Conservation (phyloP, 1,140 invertebrate species). For the Papilio xuthus region DNA sequence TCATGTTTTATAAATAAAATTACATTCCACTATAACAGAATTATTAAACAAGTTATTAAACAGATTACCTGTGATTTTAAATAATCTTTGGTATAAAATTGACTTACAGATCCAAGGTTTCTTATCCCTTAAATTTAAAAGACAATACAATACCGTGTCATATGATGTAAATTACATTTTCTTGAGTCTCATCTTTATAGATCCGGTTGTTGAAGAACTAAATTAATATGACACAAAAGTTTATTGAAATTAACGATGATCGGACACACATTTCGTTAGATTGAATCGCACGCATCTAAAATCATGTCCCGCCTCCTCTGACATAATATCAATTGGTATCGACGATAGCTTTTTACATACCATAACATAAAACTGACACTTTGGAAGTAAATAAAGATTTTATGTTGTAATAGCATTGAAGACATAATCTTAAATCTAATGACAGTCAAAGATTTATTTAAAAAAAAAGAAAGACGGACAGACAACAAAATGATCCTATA, state of each 20-base stretch:
- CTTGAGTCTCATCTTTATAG: constrained; percentile 14
- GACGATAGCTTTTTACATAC: constrained; percentile 31
- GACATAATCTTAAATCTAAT: neutral
- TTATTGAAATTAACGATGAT: constrained; percentile 32
- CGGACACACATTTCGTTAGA: constrained; percentile 32
- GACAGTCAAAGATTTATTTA: neutral
- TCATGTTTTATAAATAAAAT: constrained; percentile 1
- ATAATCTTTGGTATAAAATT: neutral
- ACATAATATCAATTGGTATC: constrained; percentile 35
- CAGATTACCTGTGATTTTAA: neutral
- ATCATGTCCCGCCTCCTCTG: constrained; percentile 9
- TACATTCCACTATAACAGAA: neutral
- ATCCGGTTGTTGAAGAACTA: constrained; percentile 27
- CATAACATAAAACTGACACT: constrained; percentile 28
- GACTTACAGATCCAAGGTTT: neutral
- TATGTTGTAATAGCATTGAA: neutral
- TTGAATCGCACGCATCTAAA: constrained; percentile 31
- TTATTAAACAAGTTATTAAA: neutral
- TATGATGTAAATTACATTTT: neutral
- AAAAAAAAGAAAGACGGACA: too few species aligned
- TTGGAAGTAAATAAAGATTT: constrained; percentile 1
- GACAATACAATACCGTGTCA: neutral
- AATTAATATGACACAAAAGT: constrained; percentile 32
- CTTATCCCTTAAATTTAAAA: neutral
- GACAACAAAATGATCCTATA: too few species aligned